Conservation (phyloP, 2,888 invertebrate genomes). For the Pandemis cinnamomeana region DNA sequence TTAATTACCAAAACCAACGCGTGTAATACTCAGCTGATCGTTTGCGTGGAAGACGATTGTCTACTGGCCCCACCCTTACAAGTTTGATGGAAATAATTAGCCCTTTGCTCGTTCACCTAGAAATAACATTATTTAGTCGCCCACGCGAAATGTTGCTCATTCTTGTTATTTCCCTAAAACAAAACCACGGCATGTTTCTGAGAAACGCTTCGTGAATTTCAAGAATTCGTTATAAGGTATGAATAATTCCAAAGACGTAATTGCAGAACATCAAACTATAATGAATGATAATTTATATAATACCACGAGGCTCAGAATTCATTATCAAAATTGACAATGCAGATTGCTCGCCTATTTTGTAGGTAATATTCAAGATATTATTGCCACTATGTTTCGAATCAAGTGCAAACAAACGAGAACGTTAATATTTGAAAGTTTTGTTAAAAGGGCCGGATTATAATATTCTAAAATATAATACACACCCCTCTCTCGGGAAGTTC, state of each 20-base stretch:
- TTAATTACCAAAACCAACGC: background rate
- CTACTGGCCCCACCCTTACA: background rate
- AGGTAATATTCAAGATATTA: no score
- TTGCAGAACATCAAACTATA: background rate
- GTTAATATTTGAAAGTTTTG: no score
- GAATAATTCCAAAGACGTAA: background rate
- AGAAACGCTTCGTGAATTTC: conserved; percentile 5
- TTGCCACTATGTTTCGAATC: no score
- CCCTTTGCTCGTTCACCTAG: conserved; percentile 15
- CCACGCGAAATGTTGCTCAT: conserved; percentile 2
- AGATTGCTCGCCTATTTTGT: no score
- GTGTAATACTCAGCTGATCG: background rate
- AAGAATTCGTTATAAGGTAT: conserved; percentile 1
- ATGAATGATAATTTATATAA: no score
- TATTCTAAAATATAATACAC: no score
- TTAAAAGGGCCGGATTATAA: no score
- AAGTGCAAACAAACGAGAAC: no score
- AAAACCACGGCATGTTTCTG: conserved; percentile 5
- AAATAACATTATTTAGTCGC: background rate
- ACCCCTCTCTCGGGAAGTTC: no score
- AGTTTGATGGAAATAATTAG: conserved; percentile 13
- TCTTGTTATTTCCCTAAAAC: background rate
- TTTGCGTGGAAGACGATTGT: background rate
- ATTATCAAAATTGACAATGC: no score
- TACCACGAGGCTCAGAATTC: no score